Conservation (phyloP, 1,140 invertebrate species). For the Brachionus sp. region DNA sequence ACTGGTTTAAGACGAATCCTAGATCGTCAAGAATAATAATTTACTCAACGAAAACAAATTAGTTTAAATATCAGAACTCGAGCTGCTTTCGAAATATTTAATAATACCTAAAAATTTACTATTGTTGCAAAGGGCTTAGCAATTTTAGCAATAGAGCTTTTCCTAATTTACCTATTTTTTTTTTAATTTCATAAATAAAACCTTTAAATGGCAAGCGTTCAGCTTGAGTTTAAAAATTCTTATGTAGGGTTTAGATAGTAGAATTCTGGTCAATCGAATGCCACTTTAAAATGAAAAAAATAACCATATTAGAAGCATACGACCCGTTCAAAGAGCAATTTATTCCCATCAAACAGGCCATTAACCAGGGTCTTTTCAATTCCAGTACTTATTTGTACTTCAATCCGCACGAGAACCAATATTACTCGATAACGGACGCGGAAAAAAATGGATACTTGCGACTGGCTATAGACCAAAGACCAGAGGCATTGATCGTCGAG, state of each 20-base stretch:
- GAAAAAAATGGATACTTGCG: not conserved
- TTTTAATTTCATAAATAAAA: not conserved
- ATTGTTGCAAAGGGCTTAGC: not conserved
- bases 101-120: not conserved
- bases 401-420: not conserved
- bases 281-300: constrained; percentile 21
- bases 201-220: not conserved
- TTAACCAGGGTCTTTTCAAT: constrained; percentile 31
- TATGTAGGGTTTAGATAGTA: not conserved
- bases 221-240: not conserved
- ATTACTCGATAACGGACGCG: constrained; percentile 23
- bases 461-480: constrained; percentile 25
- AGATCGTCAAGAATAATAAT: not conserved
- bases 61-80: not conserved
- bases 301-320: constrained; percentile 22
- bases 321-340: not conserved
- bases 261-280: not conserved
- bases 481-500: constrained; percentile 17
- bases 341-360: constrained; percentile 22
- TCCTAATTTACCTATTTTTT: not conserved
- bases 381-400: constrained; percentile 29
- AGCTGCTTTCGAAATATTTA: not conserved
- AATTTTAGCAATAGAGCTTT: not conserved
- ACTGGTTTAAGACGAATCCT: not conserved
- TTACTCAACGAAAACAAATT: not conserved